phyloP scores from a whole-genome alignment of 2,888 invertebrate species.

The Clostera curtula region DNA sequence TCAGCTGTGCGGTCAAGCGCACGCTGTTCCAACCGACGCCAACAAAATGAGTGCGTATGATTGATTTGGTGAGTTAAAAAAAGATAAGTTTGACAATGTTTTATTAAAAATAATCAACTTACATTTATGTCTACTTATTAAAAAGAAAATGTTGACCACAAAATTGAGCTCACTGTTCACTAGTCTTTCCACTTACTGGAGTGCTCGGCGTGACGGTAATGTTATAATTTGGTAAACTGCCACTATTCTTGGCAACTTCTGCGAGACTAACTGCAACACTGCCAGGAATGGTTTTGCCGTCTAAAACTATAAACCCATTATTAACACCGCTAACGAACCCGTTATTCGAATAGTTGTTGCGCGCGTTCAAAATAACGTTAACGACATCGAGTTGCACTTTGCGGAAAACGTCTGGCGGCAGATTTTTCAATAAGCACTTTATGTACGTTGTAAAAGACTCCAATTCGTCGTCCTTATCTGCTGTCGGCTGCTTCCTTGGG shows the following conservation, averaged over 20 bases:
- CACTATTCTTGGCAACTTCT: not conserved
- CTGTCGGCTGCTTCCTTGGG: not conserved
- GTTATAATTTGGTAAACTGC: not conserved
- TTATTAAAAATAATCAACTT: too few relatives aligned
- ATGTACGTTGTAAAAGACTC: conserved; percentile 41
- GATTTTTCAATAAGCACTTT: conserved; percentile 33
- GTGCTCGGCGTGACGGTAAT: not conserved
- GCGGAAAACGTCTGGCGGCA: conserved; percentile 29
- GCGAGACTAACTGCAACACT: not conserved
- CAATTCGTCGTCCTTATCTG: conserved; percentile 26
- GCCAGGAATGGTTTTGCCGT: not conserved
- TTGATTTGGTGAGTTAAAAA: too few relatives aligned
- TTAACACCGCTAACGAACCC: not conserved
- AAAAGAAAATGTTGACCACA: too few relatives aligned
- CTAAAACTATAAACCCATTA: not conserved
- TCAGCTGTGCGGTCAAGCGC: too few relatives aligned
- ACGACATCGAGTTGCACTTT: conserved; percentile 48
- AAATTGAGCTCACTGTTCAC: too few relatives aligned
- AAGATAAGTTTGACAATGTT: too few relatives aligned
- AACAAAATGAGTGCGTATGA: too few relatives aligned
- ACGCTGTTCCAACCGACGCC: too few relatives aligned
- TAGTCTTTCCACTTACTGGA: not conserved
- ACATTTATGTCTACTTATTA: too few relatives aligned
- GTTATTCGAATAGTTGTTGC: conserved; percentile 6
- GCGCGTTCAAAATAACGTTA: conserved; percentile 39